These are phyloP conservation scores for Graphium colonna DNA, from an alignment of 2,888 invertebrate species.

Conservation along the genomic window DNA sequence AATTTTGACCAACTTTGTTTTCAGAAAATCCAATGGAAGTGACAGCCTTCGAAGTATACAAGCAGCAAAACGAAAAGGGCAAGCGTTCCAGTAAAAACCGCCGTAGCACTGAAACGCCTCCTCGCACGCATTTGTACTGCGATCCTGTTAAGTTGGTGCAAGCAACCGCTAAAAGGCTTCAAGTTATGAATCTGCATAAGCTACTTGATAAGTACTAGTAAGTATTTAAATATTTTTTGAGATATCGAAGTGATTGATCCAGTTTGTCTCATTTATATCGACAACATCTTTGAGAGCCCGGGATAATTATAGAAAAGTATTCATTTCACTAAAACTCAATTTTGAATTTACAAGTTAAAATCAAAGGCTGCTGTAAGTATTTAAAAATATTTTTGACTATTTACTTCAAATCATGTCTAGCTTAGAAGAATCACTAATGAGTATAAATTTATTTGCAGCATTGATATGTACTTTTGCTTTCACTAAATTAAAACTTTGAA, in stretches of 20 bases:
- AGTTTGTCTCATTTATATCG: no score
- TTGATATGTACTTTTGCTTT: no score
- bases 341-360: background rate
- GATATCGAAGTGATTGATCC: no score
- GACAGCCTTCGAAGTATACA: conserved; percentile 76
- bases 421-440: no score
- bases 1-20: background rate
- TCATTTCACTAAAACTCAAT: background rate
- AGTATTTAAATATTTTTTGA: conserved; percentile 39
- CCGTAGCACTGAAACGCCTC: conserved; percentile 39
- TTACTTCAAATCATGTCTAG: no score
- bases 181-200: conserved; percentile 71
- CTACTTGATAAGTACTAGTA: conserved; percentile 72
- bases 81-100: conserved; percentile 32
- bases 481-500: no score
- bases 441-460: no score
- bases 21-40: conserved; percentile 59
- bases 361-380: background rate
- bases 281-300: no score
- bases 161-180: conserved; percentile 76
- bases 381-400: background rate
- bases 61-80: conserved; percentile 43
- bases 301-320: no score
- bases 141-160: conserved; percentile 80
- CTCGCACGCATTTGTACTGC: conserved; percentile 43